Percentiles rank a stretch among this genome's conserved stretches.
phyloP scores from a whole-genome alignment of 2,888 invertebrate genomes.

The Elmis aenea region DNA sequence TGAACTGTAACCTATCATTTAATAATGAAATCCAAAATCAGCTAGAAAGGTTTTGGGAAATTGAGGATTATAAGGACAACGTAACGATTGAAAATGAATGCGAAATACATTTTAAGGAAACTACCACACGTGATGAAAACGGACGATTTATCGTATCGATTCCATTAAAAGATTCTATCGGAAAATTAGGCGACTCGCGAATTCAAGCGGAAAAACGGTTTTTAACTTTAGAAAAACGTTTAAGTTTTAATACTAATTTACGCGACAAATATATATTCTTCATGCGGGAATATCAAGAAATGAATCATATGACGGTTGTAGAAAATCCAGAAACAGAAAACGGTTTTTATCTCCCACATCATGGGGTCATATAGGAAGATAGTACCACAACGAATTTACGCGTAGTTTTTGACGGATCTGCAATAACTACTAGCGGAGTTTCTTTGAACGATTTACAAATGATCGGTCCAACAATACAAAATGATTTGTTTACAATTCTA shows the following conservation, averaged over 20 bases:
- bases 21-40: not conserved
- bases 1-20: too few species aligned
- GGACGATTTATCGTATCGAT: slow-evolving; percentile 13
- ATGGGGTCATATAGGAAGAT: slow-evolving; percentile 25
- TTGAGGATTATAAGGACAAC: too few species aligned
- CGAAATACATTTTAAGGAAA: slow-evolving; percentile 11
- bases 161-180: slow-evolving; percentile 6
- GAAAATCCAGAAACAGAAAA: not conserved
- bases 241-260: slow-evolving; percentile 3
- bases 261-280: slow-evolving; percentile 10
- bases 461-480: slow-evolving; percentile 29
- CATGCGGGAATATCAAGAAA: slow-evolving; percentile 21
- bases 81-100: slow-evolving; percentile 5
- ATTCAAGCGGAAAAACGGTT: slow-evolving; percentile 8
- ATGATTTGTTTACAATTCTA: slow-evolving; percentile 27
- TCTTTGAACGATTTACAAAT: slow-evolving; percentile 30
- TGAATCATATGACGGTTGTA: slow-evolving; percentile 26
- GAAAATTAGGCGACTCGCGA: slow-evolving; percentile 9
- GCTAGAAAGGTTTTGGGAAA: slow-evolving; percentile 14
- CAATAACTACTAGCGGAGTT: slow-evolving; percentile 20
- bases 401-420: slow-evolving; percentile 34
- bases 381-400: slow-evolving; percentile 30
- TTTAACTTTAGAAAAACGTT: slow-evolving; percentile 12
- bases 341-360: slow-evolving; percentile 32
- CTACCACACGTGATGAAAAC: not conserved